Evolutionary conservation across 2,888 invertebrate genomes (phyloP).

Genomic region (Parnassius mnemosyne): DNA sequence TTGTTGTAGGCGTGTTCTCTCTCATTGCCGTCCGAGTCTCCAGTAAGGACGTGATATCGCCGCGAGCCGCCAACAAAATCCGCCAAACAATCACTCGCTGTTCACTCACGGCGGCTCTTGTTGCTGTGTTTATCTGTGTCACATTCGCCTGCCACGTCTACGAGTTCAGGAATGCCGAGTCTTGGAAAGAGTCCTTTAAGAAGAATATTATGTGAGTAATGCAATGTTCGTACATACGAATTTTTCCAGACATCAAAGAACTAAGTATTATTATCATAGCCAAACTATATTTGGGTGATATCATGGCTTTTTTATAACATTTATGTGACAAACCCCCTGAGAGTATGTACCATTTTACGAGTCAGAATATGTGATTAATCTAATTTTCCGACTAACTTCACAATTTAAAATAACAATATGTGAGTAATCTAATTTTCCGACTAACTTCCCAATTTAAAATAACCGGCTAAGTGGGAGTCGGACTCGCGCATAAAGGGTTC

Average conservation of each 20-base stretch:
- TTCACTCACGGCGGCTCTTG: constrained; percentile 88
- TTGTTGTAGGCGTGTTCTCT: constrained; percentile 84
- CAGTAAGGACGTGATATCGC: constrained; percentile 91
- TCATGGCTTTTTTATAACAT: too few species aligned
- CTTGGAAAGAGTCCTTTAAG: constrained; percentile 89
- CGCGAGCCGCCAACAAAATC: constrained; percentile 91
- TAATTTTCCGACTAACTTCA: too few species aligned
- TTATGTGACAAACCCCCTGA: too few species aligned
- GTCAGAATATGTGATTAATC: too few species aligned
- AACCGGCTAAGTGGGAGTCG: too few species aligned
- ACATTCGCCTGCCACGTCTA: constrained; percentile 92
- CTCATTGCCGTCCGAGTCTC: constrained; percentile 89
- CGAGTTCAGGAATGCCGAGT: constrained; percentile 86
- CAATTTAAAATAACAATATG: too few species aligned
- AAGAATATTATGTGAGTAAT: constrained; percentile 89
- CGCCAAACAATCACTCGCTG: constrained; percentile 92
- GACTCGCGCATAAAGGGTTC: too few species aligned
- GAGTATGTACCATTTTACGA: too few species aligned
- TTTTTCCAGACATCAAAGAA: neutral
- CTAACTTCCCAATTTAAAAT: too few species aligned
- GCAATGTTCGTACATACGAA: neutral
- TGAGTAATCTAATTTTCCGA: too few species aligned
- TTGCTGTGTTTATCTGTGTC: constrained; percentile 87
- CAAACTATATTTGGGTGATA: too few species aligned
- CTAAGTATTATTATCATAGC: too few species aligned